Percentiles rank a stretch among this genome's conserved stretches.
Conservation (phyloP, 1,140 invertebrate genomes). For the Diorhabda carinulata region DNA sequence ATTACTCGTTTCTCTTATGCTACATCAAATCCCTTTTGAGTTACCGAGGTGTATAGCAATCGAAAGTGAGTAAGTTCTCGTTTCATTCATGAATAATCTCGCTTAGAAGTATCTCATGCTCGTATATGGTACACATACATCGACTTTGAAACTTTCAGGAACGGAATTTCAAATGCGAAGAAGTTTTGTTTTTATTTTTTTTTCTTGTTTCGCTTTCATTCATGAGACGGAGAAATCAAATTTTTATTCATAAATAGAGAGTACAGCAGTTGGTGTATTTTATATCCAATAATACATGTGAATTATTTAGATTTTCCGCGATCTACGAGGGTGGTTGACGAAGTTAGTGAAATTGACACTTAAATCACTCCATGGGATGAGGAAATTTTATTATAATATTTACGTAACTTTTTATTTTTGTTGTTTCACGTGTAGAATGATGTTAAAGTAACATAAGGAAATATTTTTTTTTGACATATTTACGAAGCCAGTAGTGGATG, state of each 20-base stretch:
- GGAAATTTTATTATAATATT: no score
- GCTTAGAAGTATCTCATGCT: constrained; percentile 5
- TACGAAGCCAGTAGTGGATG: no score
- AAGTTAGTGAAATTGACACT: no score
- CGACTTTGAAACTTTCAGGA: constrained; percentile 16
- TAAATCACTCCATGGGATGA: no score
- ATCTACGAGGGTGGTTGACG: no score
- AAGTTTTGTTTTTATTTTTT: constrained; percentile 14
- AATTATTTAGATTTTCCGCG: no score
- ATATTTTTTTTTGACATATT: no score
- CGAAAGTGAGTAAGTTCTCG: constrained; percentile 23
- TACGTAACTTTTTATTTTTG: no score
- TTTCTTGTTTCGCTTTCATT: constrained; percentile 8
- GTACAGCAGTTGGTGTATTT: no score
- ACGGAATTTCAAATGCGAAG: neutral
- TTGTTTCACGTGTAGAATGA: no score
- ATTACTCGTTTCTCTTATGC: constrained; percentile 27
- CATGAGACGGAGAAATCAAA: constrained; percentile 8
- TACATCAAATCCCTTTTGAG: constrained; percentile 28
- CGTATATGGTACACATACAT: constrained; percentile 9
- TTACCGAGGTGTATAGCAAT: constrained; percentile 19
- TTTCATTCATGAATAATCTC: constrained; percentile 23
- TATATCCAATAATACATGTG: no score
- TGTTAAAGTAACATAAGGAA: no score
- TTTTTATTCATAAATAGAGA: neutral